Base-by-base conservation (phyloP, 2,797 vertebrate species). In the Psittacula echo region DNA sequence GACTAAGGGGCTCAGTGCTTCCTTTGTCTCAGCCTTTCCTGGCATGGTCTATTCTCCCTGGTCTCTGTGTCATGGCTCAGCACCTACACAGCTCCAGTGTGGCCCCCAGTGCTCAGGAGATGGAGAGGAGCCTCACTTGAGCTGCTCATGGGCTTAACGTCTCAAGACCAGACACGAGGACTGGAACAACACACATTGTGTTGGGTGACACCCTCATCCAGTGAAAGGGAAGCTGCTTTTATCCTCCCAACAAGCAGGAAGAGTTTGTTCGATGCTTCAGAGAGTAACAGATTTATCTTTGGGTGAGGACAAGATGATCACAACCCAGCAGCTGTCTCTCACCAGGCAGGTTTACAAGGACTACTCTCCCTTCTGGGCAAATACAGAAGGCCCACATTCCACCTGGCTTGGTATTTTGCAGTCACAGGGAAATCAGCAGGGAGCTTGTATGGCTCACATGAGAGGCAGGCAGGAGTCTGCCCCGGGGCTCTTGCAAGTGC, bases 311-410 rank as follows among this genome's bases (percentile, higher is more conserved):
- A 87, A 62, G 74, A 48, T 90, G 71, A 87, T 65, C 61, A 47
- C 77, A 85, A 6, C 45, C 42, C 56, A 79, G 70, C 80, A 96
- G 87, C 89, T 90, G 76, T 67, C 68, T 48, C 71, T 94, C 67
- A 56, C 74, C 67, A 54, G 90, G 67, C 77, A 77, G 50, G 45
- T 90, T 94, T 90, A 80, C 81, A 83, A 87, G 88, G 83, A 95
- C 68, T 94, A 7, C 39, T 95, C 26, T 95, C 30, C 94, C 95
- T 95, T 90, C 86, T 34, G 68, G 95, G 95, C 93, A 95, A 85
- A 85, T 75, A 77, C 45, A 78, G 67, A 74, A 93, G 21, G 65
- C 34, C 78, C 54, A 84, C 53, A 89, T 96, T 96, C 81, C 89
- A 93, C 75, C 75, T 95, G 88, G 88, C 58, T 74, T 80, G 67